Conservation (phyloP, 2,797 vertebrate genomes). For the Rhynchotus rufescens region DNA sequence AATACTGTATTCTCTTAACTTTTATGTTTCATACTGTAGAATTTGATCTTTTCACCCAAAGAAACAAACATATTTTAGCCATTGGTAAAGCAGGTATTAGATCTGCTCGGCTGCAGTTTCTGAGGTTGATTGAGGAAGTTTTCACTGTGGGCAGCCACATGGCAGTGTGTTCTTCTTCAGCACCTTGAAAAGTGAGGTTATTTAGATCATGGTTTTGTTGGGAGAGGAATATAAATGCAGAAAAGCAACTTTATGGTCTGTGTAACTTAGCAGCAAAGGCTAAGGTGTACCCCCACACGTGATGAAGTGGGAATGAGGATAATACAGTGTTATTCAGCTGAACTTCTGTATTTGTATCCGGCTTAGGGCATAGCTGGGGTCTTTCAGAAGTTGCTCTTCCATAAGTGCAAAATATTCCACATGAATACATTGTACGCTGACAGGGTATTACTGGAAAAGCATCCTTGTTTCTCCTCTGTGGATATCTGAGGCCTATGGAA, state of each 20-base stretch:
- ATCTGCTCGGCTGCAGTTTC: neutral
- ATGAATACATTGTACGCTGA: neutral
- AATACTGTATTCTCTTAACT: neutral
- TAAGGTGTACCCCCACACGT: neutral
- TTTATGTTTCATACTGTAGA: neutral
- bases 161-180: neutral
- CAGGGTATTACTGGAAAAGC: neutral
- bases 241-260: neutral
- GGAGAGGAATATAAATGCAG: neutral
- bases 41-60: neutral
- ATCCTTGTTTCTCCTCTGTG: neutral
- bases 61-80: neutral
- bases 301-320: neutral
- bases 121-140: neutral
- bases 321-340: neutral
- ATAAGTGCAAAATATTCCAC: neutral
- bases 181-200: neutral
- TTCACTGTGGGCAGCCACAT: neutral
- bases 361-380: rapidly evolving
- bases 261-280: neutral
- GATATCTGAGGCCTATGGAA: neutral
- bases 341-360: rapidly evolving
- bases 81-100: neutral
- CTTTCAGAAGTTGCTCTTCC: neutral
- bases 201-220: neutral